phyloP scores from a whole-genome alignment of 1,140 invertebrate species.

The Hormaphis cornu region DNA sequence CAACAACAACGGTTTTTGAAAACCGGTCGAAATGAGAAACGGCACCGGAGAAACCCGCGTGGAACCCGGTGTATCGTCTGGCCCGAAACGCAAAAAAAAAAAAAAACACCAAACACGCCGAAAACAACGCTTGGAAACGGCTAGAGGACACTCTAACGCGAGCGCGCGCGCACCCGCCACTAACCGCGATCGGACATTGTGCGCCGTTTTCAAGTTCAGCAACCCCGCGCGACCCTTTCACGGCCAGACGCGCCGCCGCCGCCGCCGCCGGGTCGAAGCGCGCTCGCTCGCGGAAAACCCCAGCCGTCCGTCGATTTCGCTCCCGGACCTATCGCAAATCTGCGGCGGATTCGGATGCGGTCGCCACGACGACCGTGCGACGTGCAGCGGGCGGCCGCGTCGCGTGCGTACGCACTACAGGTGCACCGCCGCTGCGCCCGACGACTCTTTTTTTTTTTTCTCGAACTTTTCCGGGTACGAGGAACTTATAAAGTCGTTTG shows the following conservation, averaged over 20 bases:
- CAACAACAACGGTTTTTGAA: too few species aligned
- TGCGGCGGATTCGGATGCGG: background rate
- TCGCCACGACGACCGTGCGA: slow-evolving; percentile 6
- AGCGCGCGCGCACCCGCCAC: background rate
- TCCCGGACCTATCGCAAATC: slow-evolving; percentile 25
- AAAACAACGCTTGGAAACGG: background rate
- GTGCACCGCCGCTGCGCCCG: too few species aligned
- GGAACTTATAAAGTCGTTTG: too few species aligned
- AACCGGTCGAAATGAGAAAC: too few species aligned
- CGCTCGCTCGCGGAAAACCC: background rate
- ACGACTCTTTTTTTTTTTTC: too few species aligned
- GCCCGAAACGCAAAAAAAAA: too few species aligned
- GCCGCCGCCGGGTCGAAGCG: slow-evolving; percentile 23
- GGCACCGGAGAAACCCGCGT: too few species aligned
- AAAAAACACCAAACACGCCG: too few species aligned
- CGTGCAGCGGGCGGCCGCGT: background rate
- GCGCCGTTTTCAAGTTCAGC: slow-evolving; percentile 25
- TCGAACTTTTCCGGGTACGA: too few species aligned
- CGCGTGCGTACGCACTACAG: too few species aligned
- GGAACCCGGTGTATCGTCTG: too few species aligned
- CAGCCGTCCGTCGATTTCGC: slow-evolving; percentile 4
- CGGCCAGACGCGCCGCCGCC: slow-evolving; percentile 20
- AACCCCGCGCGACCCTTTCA: slow-evolving; percentile 28
- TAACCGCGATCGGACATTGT: background rate
- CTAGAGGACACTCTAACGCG: background rate